phyloP scores from a whole-genome alignment of 2,888 invertebrate species.

The Ellobium chinense region DNA sequence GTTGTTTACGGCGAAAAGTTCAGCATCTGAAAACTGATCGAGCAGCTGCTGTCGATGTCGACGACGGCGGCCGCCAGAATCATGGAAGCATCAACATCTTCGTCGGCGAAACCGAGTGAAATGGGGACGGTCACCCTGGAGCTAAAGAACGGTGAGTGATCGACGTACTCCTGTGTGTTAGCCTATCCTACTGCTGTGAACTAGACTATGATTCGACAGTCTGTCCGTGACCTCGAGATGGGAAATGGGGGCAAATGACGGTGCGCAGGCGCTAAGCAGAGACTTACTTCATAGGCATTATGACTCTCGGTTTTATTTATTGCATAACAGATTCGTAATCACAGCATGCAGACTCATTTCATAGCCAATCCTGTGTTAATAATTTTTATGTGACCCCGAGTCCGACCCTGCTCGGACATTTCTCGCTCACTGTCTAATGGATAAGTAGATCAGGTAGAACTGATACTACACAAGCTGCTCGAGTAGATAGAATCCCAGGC shows the following conservation, averaged over 20 bases:
- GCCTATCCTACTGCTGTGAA: neutral
- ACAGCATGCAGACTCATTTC: neutral
- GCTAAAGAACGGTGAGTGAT: slow-evolving; percentile 63
- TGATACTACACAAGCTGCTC: too few relatives aligned
- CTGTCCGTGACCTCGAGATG: slow-evolving; percentile 10
- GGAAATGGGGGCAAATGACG: neutral
- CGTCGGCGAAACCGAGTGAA: slow-evolving; percentile 53
- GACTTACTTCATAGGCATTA: neutral
- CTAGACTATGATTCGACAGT: too few relatives aligned
- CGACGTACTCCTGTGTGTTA: neutral
- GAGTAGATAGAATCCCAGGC: neutral
- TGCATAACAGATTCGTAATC: neutral
- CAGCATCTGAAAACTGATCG: neutral
- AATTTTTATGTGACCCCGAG: neutral
- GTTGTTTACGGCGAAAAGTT: slow-evolving; percentile 20
- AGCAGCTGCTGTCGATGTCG: neutral
- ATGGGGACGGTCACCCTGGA: slow-evolving; percentile 62
- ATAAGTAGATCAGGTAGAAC: too few relatives aligned
- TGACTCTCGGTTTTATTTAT: neutral
- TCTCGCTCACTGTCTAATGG: too few relatives aligned
- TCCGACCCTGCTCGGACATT: neutral
- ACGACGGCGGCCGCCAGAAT: too few relatives aligned
- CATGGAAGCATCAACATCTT: slow-evolving; percentile 56
- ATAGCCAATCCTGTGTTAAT: neutral
- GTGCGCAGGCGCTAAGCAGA: neutral